Base-by-base conservation (phyloP, 2,797 vertebrate genomes). In the Sebastes steindachneri region DNA sequence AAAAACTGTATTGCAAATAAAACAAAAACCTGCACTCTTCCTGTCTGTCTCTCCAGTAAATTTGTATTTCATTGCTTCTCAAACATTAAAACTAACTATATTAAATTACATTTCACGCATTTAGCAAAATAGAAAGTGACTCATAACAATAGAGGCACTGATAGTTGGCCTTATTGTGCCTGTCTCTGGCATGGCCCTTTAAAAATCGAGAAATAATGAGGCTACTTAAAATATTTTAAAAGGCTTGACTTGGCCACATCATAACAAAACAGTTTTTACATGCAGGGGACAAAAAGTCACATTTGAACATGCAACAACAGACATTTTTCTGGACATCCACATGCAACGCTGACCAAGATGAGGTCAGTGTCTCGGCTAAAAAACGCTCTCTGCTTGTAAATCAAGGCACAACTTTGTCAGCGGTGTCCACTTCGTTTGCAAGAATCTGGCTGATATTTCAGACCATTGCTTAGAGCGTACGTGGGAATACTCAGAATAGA, bases 391-490 rank as follows among this genome's bases (percentile, higher is more conserved):
- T 82, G 69, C 81, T 88, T 86, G 78, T 90, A 92, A 93, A 94
- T 93, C 84, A 93, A 84, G 9, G 23, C 72, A 82, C 84, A 81
- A 82, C 79, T 83, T 48, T 91, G 82, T 89, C 92, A 89, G 41
- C 85, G 54, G 80, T 82, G 81, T 92, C 89, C 80, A 89, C 84
- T 89, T 86, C 72, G 82, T 89, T 89, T 86, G 74, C 76, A 87
- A 86, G 84, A 79, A 87, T 85, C 68, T 91, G 90, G 81, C 86
- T 85, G 88, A 90, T 83, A 88, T 87, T 91, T 88, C 79, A 85
- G 79, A 88, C 79, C 74, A 77, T 73, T 80, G 77, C 85, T 76
- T 77, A 85, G 67, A 71, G 73, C 37, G 71, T 85, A 74, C 79
- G 65, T 82, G 88, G 78, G 85, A 86, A 86, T 79, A 85, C 80